Conservation (phyloP, 2,888 invertebrate species). For the Panzeria rudis region DNA sequence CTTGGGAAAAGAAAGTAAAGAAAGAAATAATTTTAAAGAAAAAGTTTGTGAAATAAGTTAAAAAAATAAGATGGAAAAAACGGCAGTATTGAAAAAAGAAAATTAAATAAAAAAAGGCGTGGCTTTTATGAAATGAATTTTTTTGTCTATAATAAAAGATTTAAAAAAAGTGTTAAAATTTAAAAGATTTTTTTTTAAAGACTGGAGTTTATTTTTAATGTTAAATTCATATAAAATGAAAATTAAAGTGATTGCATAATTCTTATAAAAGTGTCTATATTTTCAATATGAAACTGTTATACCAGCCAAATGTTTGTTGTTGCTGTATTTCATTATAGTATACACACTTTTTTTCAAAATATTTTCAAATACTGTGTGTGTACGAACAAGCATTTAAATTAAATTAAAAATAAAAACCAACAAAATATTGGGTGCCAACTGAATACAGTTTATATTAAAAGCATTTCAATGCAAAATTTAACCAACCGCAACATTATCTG, state of each 20-base stretch:
- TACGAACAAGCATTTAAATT: conserved; percentile 32
- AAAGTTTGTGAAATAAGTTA: not conserved
- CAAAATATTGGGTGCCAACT: conserved; percentile 53
- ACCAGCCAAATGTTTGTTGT: conserved; percentile 17
- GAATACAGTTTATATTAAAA: conserved; percentile 19
- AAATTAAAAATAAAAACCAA: conserved; percentile 60
- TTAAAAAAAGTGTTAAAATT: not conserved
- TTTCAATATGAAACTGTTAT: conserved; percentile 44
- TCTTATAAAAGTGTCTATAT: conserved; percentile 20
- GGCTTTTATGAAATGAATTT: not conserved
- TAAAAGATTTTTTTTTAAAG: not conserved
- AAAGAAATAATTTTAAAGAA: conserved; percentile 31
- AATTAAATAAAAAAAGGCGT: conserved; percentile 40
- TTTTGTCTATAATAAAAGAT: not conserved
- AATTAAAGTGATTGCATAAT: conserved; percentile 65
- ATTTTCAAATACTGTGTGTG: conserved; percentile 51
- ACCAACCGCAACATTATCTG: conserved; percentile 4
- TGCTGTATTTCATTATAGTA: conserved; percentile 48
- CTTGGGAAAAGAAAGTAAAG: conserved; percentile 49
- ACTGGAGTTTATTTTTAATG: conserved; percentile 6
- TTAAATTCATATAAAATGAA: not conserved
- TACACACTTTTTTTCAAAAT: conserved; percentile 51
- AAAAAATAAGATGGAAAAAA: not conserved
- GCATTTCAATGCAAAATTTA: conserved; percentile 39
- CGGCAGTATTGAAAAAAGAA: conserved; percentile 9